Conservation (phyloP, 2,113 vertebrate genomes). For the Stigmatopora nigra region DNA sequence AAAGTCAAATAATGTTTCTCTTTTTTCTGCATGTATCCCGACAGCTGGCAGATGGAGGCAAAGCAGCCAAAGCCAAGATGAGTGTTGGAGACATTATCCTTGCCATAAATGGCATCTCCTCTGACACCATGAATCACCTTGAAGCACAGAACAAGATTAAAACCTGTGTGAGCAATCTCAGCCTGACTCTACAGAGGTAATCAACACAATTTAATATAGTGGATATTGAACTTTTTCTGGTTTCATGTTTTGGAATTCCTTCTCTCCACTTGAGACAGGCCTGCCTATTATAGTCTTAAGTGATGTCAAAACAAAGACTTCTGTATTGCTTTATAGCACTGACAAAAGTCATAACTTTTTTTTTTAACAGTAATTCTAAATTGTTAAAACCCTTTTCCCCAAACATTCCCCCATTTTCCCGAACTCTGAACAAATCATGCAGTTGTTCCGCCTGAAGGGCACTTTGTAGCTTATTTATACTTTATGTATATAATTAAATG, state of each 20-base stretch:
- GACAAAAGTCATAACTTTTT: background rate
- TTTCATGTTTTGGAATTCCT: background rate
- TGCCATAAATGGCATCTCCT: slow-evolving; percentile 85
- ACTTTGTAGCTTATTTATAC: too few species aligned
- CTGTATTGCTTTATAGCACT: background rate
- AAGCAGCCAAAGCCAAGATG: slow-evolving; percentile 83
- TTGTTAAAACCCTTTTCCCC: too few species aligned
- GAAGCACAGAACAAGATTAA: slow-evolving; percentile 99
- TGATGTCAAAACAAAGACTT: background rate
- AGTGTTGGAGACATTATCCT: slow-evolving; percentile 86
- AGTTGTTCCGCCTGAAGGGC: too few species aligned
- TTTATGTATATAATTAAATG: too few species aligned
- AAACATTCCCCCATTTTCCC: too few species aligned
- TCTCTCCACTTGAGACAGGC: background rate
- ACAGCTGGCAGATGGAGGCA: slow-evolving; percentile 89
- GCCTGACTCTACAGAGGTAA: slow-evolving; percentile 90
- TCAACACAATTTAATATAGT: slow-evolving; percentile 2
- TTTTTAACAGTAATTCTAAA: background rate
- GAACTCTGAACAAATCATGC: too few species aligned
- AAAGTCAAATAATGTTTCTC: slow-evolving; percentile 11
- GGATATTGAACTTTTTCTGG: background rate
- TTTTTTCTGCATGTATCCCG: slow-evolving; percentile 43
- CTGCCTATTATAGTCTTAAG: background rate
- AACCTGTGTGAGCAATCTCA: slow-evolving; percentile 79
- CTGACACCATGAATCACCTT: slow-evolving; percentile 88